Conservation (phyloP, 1,140 invertebrate genomes). For the Aphaenogaster floridana region DNA sequence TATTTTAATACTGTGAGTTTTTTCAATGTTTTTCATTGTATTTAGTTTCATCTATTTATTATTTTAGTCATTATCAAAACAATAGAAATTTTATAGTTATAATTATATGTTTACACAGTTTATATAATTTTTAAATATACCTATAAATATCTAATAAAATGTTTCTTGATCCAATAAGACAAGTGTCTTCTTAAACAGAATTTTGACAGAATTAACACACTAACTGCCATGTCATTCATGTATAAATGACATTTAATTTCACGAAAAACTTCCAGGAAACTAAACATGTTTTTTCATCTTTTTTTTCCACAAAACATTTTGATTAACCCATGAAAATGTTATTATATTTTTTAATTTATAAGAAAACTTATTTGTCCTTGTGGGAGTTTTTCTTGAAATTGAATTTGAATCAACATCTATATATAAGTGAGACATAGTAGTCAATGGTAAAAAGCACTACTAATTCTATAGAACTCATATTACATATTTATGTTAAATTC, state of each 20-base stretch:
- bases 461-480: conserved; percentile 12
- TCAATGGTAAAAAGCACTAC: not conserved
- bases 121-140: not conserved
- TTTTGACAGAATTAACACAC: not conserved
- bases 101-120: not conserved
- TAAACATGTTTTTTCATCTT: not conserved
- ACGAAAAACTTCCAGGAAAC: not conserved
- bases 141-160: not conserved
- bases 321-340: too few relatives aligned
- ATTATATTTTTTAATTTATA: not conserved
- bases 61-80: not conserved
- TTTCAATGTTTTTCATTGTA: not conserved
- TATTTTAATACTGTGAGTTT: not conserved
- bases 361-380: not conserved
- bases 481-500: not conserved
- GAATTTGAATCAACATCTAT: not conserved
- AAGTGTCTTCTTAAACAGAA: conserved; percentile 6
- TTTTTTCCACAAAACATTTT: not conserved
- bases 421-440: not conserved
- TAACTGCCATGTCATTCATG: not conserved
- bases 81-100: not conserved
- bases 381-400: not conserved
- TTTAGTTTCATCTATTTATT: not conserved
- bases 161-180: not conserved
- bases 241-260: not conserved